These are phyloP conservation scores for Morphnarchus princeps DNA, from an alignment of 2,113 vertebrate species.

Conservation along the genomic window DNA sequence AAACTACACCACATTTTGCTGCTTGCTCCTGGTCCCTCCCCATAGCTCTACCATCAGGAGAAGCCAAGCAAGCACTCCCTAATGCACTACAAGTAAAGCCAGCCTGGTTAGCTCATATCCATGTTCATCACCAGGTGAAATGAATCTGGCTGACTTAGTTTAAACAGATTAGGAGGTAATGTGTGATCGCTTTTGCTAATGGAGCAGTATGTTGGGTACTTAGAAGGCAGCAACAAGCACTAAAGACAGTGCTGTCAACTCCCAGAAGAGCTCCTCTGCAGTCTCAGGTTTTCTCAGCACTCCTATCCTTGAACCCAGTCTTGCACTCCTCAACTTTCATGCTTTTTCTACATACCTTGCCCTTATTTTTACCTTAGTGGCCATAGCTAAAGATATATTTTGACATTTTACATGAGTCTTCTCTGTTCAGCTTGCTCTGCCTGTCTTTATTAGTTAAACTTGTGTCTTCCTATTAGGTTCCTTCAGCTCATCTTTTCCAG, in stretches of 20 bases:
- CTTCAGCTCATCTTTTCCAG: neutral
- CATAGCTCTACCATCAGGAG: neutral
- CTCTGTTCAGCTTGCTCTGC: neutral
- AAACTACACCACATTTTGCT: neutral
- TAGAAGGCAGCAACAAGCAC: neutral
- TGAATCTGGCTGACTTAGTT: neutral
- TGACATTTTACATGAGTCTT: neutral
- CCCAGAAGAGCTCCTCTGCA: neutral
- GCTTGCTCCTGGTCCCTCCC: neutral
- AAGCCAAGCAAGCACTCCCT: neutral
- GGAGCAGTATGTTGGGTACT: neutral
- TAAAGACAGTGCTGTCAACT: neutral
- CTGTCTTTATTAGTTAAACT: conserved; percentile 41
- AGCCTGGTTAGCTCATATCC: conserved; percentile 37
- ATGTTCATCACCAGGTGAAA: conserved; percentile 31
- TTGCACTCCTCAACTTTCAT: neutral
- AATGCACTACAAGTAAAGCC: neutral
- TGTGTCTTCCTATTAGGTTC: neutral
- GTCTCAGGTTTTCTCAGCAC: neutral
- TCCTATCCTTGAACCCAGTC: neutral
- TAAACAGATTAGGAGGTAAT: neutral
- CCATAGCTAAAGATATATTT: neutral
- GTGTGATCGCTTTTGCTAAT: neutral
- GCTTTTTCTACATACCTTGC: neutral
- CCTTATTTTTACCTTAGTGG: conserved; percentile 3